phyloP scores from a whole-genome alignment of 2,113 vertebrate species.

The Catharus fuscescens region DNA sequence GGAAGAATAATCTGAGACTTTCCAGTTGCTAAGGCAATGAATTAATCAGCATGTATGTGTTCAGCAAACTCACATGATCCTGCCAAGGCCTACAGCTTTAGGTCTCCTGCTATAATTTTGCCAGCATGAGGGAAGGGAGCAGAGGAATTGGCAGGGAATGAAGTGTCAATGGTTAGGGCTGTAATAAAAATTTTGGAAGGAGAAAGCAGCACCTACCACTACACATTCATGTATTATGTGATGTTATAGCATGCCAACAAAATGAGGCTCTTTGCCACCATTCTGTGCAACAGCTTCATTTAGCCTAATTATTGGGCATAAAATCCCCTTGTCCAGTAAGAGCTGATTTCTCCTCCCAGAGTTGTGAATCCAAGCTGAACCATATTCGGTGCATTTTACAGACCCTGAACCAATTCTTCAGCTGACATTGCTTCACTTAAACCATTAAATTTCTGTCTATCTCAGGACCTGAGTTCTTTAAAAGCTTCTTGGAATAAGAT shows the following conservation, averaged over 20 bases:
- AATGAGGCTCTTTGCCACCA: slow-evolving; percentile 4
- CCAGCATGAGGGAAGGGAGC: slow-evolving; percentile 16
- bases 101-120: slow-evolving; percentile 35
- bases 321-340: slow-evolving; percentile 58
- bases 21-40: slow-evolving; percentile 57
- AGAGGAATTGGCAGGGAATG: slow-evolving; percentile 20
- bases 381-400: background rate
- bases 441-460: slow-evolving; percentile 20
- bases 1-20: slow-evolving; percentile 26
- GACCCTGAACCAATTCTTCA: background rate
- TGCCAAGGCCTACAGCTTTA: slow-evolving; percentile 35
- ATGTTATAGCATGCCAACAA: slow-evolving; percentile 5
- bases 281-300: slow-evolving; percentile 58
- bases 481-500: background rate
- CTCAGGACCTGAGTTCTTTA: background rate
- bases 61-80: background rate
- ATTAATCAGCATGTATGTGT: slow-evolving; percentile 7
- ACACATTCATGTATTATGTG: background rate
- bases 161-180: slow-evolving; percentile 52
- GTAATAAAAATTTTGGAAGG: slow-evolving; percentile 61
- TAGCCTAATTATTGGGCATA: slow-evolving; percentile 40
- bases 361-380: slow-evolving; percentile 50
- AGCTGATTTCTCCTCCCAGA: slow-evolving; percentile 54
- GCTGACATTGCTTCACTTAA: slow-evolving; percentile 1
- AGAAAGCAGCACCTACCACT: slow-evolving; percentile 43